phyloP scores from a whole-genome alignment of 2,797 vertebrate genomes.

The Enoplosus armatus region DNA sequence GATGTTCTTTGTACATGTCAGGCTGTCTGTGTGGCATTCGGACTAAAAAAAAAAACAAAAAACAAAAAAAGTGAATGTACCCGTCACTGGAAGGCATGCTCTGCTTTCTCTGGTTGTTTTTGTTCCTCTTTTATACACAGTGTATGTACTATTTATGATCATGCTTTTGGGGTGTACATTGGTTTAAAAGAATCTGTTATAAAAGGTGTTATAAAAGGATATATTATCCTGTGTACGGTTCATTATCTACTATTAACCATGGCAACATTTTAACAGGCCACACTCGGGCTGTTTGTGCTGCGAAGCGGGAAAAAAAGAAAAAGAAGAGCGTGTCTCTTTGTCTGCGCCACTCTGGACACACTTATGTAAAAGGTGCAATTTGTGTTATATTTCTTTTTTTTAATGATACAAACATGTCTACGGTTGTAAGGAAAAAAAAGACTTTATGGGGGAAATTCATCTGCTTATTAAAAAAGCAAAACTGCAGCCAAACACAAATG shows the following conservation, averaged over 20 bases:
- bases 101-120: conserved; percentile 78
- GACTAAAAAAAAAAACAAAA: conserved; percentile 29
- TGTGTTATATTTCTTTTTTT: conserved; percentile 75
- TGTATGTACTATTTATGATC: conserved; percentile 84
- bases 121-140: conserved; percentile 78
- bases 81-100: conserved; percentile 85
- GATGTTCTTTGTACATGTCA: conserved; percentile 59
- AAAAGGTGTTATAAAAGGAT: conserved; percentile 82
- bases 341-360: conserved; percentile 69
- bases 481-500: conserved; percentile 62
- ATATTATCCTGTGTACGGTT: conserved; percentile 85
- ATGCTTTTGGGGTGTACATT: conserved; percentile 78
- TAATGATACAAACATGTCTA: conserved; percentile 77
- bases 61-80: conserved; percentile 79
- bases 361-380: conserved; percentile 77
- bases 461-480: conserved; percentile 81
- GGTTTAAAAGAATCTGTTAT: conserved; percentile 76
- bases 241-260: conserved; percentile 77
- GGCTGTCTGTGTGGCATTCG: conserved; percentile 57
- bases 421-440: conserved; percentile 76
- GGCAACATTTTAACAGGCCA: conserved; percentile 63
- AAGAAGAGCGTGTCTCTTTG: conserved; percentile 62
- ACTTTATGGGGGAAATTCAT: conserved; percentile 68
- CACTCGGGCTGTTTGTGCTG: conserved; percentile 61
- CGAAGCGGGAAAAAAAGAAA: conserved; percentile 26